phyloP scores from a whole-genome alignment of 2,113 vertebrate species.

The Emydura subglobosa region DNA sequence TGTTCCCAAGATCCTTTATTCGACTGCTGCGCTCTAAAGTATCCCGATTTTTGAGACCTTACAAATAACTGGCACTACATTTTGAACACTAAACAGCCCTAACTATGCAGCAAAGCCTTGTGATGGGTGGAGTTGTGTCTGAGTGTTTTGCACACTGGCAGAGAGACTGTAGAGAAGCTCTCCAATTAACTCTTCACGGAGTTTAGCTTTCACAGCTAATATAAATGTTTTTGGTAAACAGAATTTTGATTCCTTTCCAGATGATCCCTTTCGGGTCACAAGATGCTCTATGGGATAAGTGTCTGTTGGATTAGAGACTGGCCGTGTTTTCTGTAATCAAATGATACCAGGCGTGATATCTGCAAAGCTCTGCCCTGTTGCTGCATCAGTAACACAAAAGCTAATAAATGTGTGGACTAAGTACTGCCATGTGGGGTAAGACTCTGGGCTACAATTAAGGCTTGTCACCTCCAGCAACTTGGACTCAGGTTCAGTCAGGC shows the following conservation, averaged over 20 bases:
- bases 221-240: slow-evolving; percentile 78
- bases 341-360: slow-evolving; percentile 34
- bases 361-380: slow-evolving; percentile 15
- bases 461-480: slow-evolving; percentile 25
- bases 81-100: not conserved
- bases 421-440: not conserved
- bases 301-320: slow-evolving; percentile 23
- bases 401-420: not conserved
- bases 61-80: slow-evolving; percentile 75
- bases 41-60: slow-evolving; percentile 95
- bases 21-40: slow-evolving; percentile 96
- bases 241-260: slow-evolving; percentile 74
- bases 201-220: slow-evolving; percentile 72
- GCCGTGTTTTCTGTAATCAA: slow-evolving; percentile 7
- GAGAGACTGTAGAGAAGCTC: slow-evolving; percentile 7
- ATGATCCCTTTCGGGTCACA: slow-evolving; percentile 35
- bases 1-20: slow-evolving; percentile 99
- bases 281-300: not conserved
- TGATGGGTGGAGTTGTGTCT: slow-evolving; percentile 45
- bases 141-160: slow-evolving; percentile 52
- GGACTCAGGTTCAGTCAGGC: not conserved
- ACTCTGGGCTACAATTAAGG: not conserved
- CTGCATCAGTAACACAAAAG: slow-evolving; percentile 18
- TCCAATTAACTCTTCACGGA: slow-evolving; percentile 50
- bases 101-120: slow-evolving; percentile 34